These are phyloP conservation scores for Himantopus leucocephalus DNA, from an alignment of 2,113 vertebrate species.

Conservation along the genomic window DNA sequence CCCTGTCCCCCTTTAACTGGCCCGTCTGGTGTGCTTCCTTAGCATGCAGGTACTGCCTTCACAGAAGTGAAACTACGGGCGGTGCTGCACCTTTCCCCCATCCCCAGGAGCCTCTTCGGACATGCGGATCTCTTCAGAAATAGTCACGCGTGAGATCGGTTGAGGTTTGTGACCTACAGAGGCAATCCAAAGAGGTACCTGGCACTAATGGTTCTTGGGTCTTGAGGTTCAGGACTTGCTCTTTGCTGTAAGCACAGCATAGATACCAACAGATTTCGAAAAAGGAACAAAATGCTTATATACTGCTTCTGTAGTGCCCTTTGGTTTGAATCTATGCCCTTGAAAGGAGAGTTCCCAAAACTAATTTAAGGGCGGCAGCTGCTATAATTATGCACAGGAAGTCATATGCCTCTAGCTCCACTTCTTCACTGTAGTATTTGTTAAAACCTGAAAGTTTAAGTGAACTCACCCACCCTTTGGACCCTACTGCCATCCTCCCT, in stretches of 20 bases:
- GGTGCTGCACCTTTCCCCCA: not conserved
- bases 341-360: not conserved
- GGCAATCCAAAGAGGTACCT: not conserved
- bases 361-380: not conserved
- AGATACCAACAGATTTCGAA: not conserved
- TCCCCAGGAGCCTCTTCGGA: not conserved
- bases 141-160: rapidly evolving
- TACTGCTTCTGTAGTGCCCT: not conserved
- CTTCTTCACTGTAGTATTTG: not conserved
- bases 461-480: not conserved
- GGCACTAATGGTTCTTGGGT: not conserved
- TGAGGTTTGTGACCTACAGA: not conserved
- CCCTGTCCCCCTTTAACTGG: not conserved
- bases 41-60: rapidly evolving
- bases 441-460: not conserved
- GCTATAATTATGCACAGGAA: not conserved
- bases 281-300: not conserved
- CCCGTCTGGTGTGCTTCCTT: rapidly evolving
- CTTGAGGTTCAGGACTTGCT: not conserved
- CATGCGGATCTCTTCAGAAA: not conserved
- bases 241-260: rapidly evolving
- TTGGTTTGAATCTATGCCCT: not conserved
- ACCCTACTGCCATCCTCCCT: not conserved
- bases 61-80: not conserved
- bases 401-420: not conserved